Base-by-base conservation (phyloP, 2,888 invertebrate species). In the Tridacna crocea region DNA sequence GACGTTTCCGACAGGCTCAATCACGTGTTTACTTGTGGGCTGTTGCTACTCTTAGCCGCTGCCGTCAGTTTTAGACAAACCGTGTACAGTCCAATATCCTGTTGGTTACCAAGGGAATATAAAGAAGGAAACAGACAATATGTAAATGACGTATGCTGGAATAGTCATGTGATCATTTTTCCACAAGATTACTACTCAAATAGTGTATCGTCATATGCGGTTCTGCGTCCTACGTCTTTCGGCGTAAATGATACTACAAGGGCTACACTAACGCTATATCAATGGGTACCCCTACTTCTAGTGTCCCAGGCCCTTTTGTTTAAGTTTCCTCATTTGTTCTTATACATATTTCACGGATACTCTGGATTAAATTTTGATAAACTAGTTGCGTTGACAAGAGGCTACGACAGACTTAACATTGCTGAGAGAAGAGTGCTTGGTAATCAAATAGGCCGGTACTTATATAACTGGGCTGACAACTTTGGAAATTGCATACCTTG, bases 71-170 rank as follows among this genome's bases (percentile, higher is more conserved):
- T 70, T 13, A 48, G 51, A 51, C 70, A 70, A 4, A 22, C 26
- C 0, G 48, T 70, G 8, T 26, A 51, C 24, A n/a, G n/a, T 22
- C 51, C 70, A 24, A 70, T 70, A 24, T 70, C 70, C 12, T 70
- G 70, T 51, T 70, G 70, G 70, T 26, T 70, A 70, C 51, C 70
- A n/a, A 48, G 11, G 12, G 47, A 13, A 10, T 48, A 24, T 26
- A 51, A 70, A 48, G 70, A 70, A n/a, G 70, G 51, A 51, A 70
- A 70, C 70, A 22, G 70, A 51, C 70, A 70, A 17, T 70, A 51
- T 51, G 51, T 70, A 6, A 46, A 70, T 24, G 70, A 70, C n/a
- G 17, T 70, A 11, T 70, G 70, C 24, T 70, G 70, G 70, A 70
- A 70, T 36, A 70, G 51, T 70, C 70, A 70, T 24, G 70, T 70